Evolutionary conservation across 2,888 invertebrate genomes (phyloP).

Genomic region (Harpalus rubripes): DNA sequence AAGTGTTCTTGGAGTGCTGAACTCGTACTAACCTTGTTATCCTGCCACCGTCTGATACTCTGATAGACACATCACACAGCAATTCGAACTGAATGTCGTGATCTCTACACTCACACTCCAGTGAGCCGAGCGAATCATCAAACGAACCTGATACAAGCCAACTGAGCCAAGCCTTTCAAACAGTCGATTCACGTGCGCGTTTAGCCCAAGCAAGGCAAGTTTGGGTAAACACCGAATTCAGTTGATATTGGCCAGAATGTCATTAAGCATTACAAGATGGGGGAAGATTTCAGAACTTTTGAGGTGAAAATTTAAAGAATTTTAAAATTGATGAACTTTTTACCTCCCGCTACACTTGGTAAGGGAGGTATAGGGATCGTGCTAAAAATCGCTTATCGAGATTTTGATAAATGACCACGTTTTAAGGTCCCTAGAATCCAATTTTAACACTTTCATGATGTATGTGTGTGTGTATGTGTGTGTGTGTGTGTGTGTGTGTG

Average conservation of each 20-base stretch:
- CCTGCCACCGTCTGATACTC: neutral
- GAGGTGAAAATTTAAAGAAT: too few species aligned
- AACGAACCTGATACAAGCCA: slow-evolving; percentile 6
- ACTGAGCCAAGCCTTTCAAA: neutral
- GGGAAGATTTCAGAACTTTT: too few species aligned
- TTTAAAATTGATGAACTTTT: too few species aligned
- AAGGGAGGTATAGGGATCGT: too few species aligned
- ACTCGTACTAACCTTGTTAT: neutral
- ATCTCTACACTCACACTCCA: neutral
- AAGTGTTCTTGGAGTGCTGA: neutral
- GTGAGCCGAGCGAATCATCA: slow-evolving; percentile 12
- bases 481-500: too few species aligned
- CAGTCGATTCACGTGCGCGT: slow-evolving; percentile 8
- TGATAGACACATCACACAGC: slow-evolving; percentile 21
- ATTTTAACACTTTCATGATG: too few species aligned
- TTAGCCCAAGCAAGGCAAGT: neutral
- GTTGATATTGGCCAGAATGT: neutral
- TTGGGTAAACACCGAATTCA: neutral
- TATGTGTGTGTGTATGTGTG: too few species aligned
- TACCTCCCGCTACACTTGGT: too few species aligned
- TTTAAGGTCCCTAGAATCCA: too few species aligned
- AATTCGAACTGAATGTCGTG: neutral
- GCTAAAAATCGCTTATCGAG: too few species aligned
- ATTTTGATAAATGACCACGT: too few species aligned
- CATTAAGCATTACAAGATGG: neutral